These are phyloP conservation scores for Melitaea cinxia DNA, from an alignment of 1,140 invertebrate species.

Conservation along the genomic window DNA sequence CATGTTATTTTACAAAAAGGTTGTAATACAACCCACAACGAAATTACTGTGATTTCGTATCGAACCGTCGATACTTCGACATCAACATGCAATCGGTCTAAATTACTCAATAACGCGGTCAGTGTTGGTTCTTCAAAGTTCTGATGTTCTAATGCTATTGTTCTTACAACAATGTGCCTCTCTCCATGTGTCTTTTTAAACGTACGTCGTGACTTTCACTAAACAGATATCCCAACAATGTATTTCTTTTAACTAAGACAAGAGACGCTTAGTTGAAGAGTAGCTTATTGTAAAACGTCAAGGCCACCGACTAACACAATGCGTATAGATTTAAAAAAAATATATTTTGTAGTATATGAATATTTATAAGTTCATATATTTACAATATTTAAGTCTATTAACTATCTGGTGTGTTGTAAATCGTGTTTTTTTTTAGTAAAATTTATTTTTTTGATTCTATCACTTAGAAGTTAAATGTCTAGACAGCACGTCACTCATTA, in stretches of 20 bases:
- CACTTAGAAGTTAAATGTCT: too few relatives aligned
- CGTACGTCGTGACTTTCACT: constrained; percentile 52
- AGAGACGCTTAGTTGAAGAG: constrained; percentile 10
- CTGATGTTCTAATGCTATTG: constrained; percentile 51
- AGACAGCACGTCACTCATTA: constrained; percentile 40
- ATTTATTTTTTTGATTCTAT: too few relatives aligned
- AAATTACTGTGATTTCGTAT: constrained; percentile 68
- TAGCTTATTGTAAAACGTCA: constrained; percentile 22
- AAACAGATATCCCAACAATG: constrained; percentile 22
- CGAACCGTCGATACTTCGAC: constrained; percentile 48
- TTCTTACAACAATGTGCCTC: constrained; percentile 45
- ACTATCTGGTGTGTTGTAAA: constrained; percentile 2
- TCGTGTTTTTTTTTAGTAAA: too few relatives aligned
- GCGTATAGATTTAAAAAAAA: background rate
- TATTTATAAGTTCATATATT: background rate
- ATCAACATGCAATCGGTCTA: constrained; percentile 48
- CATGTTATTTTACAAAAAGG: constrained; percentile 25
- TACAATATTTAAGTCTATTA: background rate
- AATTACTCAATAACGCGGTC: constrained; percentile 62
- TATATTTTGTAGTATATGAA: background rate
- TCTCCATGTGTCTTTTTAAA: constrained; percentile 35
- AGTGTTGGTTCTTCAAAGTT: constrained; percentile 63
- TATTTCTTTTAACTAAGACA: constrained; percentile 29
- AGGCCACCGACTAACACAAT: constrained; percentile 18
- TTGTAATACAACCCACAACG: constrained; percentile 21